Evolutionary conservation across 2,888 invertebrate species (phyloP).

Genomic region (Melitaea athalia): DNA sequence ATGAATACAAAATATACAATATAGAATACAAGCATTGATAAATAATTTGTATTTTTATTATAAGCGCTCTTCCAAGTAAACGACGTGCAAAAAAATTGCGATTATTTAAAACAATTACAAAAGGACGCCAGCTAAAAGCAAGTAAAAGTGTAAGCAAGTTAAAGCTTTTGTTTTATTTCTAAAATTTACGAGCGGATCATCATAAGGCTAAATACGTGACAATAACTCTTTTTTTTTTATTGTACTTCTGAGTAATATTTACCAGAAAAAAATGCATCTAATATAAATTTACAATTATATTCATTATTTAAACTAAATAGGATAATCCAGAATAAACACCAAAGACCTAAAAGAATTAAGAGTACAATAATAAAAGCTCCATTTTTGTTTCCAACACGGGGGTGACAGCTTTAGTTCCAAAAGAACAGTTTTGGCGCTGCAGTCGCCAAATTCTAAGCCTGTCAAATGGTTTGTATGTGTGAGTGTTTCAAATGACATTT

Average conservation of each 20-base stretch:
- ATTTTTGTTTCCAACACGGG: conserved; percentile 50
- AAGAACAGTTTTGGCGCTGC: too few species aligned
- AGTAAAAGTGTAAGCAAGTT: neutral
- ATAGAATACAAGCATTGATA: too few species aligned
- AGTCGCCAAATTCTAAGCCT: too few species aligned
- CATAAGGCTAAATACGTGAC: conserved; percentile 58
- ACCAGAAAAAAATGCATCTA: conserved; percentile 17
- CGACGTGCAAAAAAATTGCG: neutral
- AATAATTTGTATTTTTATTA: neutral
- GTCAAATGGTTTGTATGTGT: too few species aligned
- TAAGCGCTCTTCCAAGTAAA: neutral
- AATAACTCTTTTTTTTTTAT: conserved; percentile 42
- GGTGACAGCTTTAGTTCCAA: too few species aligned
- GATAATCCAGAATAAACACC: conserved; percentile 13
- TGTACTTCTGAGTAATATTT: conserved; percentile 32
- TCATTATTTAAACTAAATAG: conserved; percentile 22
- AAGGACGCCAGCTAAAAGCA: neutral
- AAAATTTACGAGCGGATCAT: neutral
- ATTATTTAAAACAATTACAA: neutral
- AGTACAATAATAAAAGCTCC: conserved; percentile 45
- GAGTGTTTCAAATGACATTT: too few species aligned
- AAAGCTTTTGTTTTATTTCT: neutral
- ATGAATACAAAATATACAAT: too few species aligned
- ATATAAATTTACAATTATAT: conserved; percentile 14
- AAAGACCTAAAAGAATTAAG: neutral